phyloP scores from a whole-genome alignment of 2,888 invertebrate species.

The Xestia ashworthii region DNA sequence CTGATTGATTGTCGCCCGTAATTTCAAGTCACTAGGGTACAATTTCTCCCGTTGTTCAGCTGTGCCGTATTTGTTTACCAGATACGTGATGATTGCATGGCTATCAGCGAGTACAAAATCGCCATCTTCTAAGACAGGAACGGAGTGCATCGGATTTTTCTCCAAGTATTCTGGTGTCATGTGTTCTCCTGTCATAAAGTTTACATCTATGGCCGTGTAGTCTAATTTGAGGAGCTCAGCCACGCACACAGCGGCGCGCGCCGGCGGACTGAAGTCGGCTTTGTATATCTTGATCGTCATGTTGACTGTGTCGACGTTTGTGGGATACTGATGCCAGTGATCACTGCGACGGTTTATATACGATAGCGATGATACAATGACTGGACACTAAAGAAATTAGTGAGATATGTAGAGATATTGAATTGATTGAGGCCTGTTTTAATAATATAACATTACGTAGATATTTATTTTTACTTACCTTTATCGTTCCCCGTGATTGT shows the following conservation, averaged over 20 bases:
- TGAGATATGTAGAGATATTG: neutral
- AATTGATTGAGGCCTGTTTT: neutral
- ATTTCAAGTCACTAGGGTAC: constrained; percentile 32
- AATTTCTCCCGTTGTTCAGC: constrained; percentile 18
- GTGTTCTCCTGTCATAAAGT: constrained; percentile 19
- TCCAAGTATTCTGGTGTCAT: constrained; percentile 26
- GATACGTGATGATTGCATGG: constrained; percentile 23
- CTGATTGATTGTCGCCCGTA: constrained; percentile 36
- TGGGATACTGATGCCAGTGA: neutral
- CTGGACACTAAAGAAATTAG: neutral
- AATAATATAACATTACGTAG: neutral
- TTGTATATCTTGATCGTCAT: constrained; percentile 35
- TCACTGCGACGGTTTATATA: neutral
- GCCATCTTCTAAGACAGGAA: constrained; percentile 34
- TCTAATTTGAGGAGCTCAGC: constrained; percentile 26
- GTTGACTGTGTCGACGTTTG: constrained; percentile 10
- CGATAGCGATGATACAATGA: neutral
- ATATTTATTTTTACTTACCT: neutral
- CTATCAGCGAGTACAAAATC: constrained; percentile 28
- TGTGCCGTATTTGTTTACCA: constrained; percentile 26
- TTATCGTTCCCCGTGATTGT: neutral
- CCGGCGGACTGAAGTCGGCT: constrained; percentile 7
- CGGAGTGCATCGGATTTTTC: constrained; percentile 31
- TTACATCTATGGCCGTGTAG: constrained; percentile 22
- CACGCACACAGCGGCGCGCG: neutral